Evolutionary conservation across 1,140 invertebrate species (phyloP), one percentile per base, ranked within the genome.

Genomic region (Drosophila rufa): DNA sequence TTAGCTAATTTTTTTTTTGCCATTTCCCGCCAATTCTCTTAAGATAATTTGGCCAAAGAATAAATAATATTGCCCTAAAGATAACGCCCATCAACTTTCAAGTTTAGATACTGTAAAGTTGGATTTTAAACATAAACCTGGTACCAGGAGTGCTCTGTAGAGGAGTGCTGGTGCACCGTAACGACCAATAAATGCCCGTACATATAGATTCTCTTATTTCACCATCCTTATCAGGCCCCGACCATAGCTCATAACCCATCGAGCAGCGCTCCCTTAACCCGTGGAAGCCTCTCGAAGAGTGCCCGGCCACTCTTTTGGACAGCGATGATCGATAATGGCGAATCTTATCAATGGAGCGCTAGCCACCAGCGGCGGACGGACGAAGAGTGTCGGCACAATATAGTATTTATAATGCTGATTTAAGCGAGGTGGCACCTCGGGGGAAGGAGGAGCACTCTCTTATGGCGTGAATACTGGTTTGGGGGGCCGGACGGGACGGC

Each of bases 191-290:
- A 9, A 12, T 62, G 11, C 25, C 9, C 15, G 8, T n/a, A 36
- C 19, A 70, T 71, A 58, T 71, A 73, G 27, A 59, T 73, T 73
- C 69, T 73, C 69, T 73, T 71, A 73, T 73, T 73, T 73, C 69
- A 73, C 53, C 14, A 73, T 59, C 3, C 38, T 73, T 73, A 60
- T 73, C 67, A 30, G 19, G 2, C 15, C 46, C 15, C 9, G 14
- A 42, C 36, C 12, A 66, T 50, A 59, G 11, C 46, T 25, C 36
- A 43, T n/a, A 38, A 25, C 27, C 25, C 36, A 45, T 12, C 59
- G 59, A 65, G 38, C 45, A 58, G 60, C 25, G 61, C 67, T 73
- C 69, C 69, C 69, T 73, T 73, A 73, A 57, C 51, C 62, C 30
- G 25, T 47, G 38, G 66, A 73, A 73, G 45, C 45, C 69, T 73